Evolutionary conservation across 2,113 vertebrate genomes (phyloP), one percentile per base, ranked within the genome.

Genomic region (Hemiscyllium ocellatum): DNA sequence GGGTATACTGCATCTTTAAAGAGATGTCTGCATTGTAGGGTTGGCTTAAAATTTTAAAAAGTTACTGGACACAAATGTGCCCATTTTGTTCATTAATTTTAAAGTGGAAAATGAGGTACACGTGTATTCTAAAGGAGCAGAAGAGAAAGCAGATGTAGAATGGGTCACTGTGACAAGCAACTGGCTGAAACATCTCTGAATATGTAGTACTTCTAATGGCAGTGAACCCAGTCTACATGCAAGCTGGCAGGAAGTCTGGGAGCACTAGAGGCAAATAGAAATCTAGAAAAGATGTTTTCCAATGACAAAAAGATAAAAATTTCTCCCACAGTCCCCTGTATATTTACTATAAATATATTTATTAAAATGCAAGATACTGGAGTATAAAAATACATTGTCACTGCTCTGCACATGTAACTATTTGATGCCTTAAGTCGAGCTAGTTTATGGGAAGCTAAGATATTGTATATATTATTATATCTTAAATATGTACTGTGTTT

Each of bases 401-500:
- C 29, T 65, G 56, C 26, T 65, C 89, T 37, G 50, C 61, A 37
- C 17, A 56, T 56, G 86, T 29, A 72, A 61, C 8, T 29, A 15
- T 80, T 12, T 19, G 52, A 65, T 91, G 65, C n/a, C 56, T 91
- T 17, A 91, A 19, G 5, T 20, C 13, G 10, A 61, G 12, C 56
- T 61, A 61, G 56, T 61, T 61, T 61, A 61, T 61, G 8, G 65
- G 33, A 50, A 65, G 50, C 2, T 19, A 47, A 69, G 65, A 94
- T 50, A 96, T 52, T 80, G 2, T 70, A 5, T 65, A n/a, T 91
- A 52, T 37, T 37, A 47, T 47, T 47, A 47, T 95, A 1, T 72
- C 69, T 5, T 0, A 61, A 95, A 37, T 10, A 26, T 78, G 96
- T 93, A 37, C 19, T 94, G 37, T 42, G 96, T 69, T 96, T 50